phyloP scores from a whole-genome alignment of 2,113 vertebrate species.

The Equus quagga region DNA sequence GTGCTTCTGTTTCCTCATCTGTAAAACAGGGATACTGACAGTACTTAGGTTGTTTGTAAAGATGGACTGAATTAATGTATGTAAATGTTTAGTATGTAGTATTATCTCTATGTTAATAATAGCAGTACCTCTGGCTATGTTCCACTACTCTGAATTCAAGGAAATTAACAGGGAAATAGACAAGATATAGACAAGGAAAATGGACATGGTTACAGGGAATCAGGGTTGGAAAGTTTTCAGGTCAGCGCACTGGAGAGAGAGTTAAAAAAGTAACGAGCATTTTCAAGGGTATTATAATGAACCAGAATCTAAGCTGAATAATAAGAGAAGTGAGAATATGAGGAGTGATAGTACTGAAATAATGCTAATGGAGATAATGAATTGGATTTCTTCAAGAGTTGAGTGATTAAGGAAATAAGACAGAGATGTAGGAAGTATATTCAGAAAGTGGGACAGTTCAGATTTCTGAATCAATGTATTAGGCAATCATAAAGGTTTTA shows the following conservation, averaged over 20 bases:
- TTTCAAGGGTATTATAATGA: not conserved
- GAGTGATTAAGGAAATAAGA: not conserved
- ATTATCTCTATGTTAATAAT: not conserved
- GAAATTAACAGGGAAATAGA: not conserved
- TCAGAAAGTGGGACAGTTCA: not conserved
- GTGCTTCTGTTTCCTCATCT: not conserved
- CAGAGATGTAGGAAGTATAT: not conserved
- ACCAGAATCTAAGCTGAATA: not conserved
- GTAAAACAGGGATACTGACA: not conserved
- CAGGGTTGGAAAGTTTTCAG: not conserved
- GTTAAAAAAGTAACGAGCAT: not conserved
- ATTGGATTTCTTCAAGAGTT: not conserved
- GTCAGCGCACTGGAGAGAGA: not conserved
- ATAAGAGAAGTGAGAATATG: not conserved
- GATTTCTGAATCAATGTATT: not conserved
- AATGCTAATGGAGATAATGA: no score
- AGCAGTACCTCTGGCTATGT: not conserved
- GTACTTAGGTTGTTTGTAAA: not conserved
- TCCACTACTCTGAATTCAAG: not conserved
- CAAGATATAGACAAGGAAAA: not conserved
- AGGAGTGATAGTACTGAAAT: not conserved
- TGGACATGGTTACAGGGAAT: not conserved
- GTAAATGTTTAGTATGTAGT: not conserved
- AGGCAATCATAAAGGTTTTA: not conserved
- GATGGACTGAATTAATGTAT: not conserved